A percentile compares a stretch with the other conserved stretches of the same genome.
These are phyloP conservation scores for Spinus pinus DNA, from an alignment of 2,797 vertebrate genomes.

Conservation along the genomic window DNA sequence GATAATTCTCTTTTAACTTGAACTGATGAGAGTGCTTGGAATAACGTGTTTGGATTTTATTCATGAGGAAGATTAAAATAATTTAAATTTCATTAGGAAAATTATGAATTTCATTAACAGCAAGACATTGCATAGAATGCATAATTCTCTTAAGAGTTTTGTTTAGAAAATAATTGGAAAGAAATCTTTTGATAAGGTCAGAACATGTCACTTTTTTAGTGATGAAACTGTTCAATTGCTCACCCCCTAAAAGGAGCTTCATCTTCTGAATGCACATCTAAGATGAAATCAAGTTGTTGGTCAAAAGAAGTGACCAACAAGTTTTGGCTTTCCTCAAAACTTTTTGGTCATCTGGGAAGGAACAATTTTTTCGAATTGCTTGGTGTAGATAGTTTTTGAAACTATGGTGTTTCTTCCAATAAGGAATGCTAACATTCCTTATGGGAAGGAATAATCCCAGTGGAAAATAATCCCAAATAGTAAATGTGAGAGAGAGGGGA, in stretches of 20 bases:
- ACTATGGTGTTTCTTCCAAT: neutral
- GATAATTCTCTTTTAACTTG: neutral
- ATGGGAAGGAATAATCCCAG: neutral
- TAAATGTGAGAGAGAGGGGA: neutral
- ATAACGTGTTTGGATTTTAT: neutral
- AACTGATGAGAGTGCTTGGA: neutral
- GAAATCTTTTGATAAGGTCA: neutral
- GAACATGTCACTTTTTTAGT: neutral
- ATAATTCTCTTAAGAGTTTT: neutral
- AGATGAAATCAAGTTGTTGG: neutral
- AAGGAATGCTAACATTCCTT: neutral
- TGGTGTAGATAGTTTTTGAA: neutral
- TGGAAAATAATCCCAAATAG: neutral
- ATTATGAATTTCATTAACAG: neutral
- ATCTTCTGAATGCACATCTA: neutral
- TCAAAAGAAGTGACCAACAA: neutral
- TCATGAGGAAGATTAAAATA: neutral
- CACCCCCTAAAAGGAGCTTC: neutral
- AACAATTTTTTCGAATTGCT: neutral
- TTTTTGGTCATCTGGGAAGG: neutral
- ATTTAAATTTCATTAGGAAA: neutral
- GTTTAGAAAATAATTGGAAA: neutral
- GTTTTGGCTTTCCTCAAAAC: neutral
- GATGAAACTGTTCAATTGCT: neutral
- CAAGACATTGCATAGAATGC: neutral